Conservation (phyloP, 2,888 invertebrate genomes). For the Stenichneumon culpator region DNA sequence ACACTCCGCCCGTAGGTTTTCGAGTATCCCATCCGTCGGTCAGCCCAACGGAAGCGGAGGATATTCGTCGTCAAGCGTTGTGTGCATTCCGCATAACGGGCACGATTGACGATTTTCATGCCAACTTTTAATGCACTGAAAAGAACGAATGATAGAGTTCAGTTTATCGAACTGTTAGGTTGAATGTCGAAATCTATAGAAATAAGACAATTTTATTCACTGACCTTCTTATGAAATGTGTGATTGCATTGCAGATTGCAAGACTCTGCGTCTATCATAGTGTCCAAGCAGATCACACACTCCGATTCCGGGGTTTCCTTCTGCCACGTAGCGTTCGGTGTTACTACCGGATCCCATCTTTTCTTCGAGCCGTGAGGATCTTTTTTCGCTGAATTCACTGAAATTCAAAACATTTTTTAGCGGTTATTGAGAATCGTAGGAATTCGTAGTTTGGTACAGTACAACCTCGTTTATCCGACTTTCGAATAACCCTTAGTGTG, state of each 20-base stretch:
- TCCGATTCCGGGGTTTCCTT: slow-evolving; percentile 70
- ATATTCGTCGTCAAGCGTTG: slow-evolving; percentile 76
- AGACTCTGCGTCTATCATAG: slow-evolving; percentile 42
- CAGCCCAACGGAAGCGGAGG: slow-evolving; percentile 73
- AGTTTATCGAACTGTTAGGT: background rate
- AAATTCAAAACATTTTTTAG: slow-evolving; percentile 44
- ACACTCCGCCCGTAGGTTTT: background rate
- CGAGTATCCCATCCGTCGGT: background rate
- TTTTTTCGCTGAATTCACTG: slow-evolving; percentile 47
- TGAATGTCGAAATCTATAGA: slow-evolving; percentile 6
- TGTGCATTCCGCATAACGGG: slow-evolving; percentile 74
- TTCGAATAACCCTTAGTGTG: too few species aligned
- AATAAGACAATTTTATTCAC: slow-evolving; percentile 33
- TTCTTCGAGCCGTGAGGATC: slow-evolving; percentile 57
- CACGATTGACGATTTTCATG: slow-evolving; percentile 73
- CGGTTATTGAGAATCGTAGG: background rate
- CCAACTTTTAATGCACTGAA: slow-evolving; percentile 77
- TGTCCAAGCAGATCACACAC: slow-evolving; percentile 74
- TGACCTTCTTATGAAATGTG: slow-evolving; percentile 75
- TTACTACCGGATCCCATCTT: slow-evolving; percentile 67
- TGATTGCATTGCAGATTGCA: slow-evolving; percentile 75
- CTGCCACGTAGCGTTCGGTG: slow-evolving; percentile 63
- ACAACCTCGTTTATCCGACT: too few species aligned
- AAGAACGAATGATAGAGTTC: slow-evolving; percentile 46
- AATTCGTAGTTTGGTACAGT: background rate